Evolutionary conservation across 2,113 vertebrate species (phyloP).

Genomic region (Hemichromis elongatus): DNA sequence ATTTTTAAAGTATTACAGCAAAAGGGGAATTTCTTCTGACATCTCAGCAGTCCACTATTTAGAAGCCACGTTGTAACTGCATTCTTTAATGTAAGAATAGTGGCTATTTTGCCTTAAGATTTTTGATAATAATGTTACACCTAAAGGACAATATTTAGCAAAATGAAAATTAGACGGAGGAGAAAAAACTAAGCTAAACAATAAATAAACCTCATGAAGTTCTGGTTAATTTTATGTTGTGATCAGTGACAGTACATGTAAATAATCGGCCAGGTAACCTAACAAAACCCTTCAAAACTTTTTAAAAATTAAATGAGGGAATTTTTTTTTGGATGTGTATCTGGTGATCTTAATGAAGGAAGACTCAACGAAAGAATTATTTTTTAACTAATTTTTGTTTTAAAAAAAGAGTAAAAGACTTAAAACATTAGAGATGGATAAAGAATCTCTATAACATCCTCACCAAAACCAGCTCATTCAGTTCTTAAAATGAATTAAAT

Average conservation of each 20-base stretch:
- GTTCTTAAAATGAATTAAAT: background rate
- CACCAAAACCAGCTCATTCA: background rate
- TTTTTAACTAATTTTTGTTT: background rate
- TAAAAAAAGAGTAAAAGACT: background rate
- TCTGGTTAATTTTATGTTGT: background rate
- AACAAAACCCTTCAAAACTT: fast-evolving
- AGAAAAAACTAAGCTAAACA: background rate
- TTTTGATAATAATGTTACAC: background rate
- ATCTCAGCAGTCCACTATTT: background rate
- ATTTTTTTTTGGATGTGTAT: background rate
- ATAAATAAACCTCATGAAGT: background rate
- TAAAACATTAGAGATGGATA: background rate
- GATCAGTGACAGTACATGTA: background rate
- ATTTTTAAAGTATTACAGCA: background rate
- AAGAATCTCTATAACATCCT: fast-evolving
- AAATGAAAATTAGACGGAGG: fast-evolving
- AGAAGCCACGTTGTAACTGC: fast-evolving
- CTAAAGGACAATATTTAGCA: background rate
- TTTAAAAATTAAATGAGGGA: fast-evolving
- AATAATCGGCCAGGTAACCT: background rate
- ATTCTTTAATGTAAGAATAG: background rate
- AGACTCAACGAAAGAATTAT: background rate
- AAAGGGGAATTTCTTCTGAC: background rate
- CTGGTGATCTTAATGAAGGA: background rate
- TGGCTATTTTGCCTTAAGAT: background rate